Base-by-base conservation (phyloP, 2,113 vertebrate genomes). In the Hiodon tergisus region DNA sequence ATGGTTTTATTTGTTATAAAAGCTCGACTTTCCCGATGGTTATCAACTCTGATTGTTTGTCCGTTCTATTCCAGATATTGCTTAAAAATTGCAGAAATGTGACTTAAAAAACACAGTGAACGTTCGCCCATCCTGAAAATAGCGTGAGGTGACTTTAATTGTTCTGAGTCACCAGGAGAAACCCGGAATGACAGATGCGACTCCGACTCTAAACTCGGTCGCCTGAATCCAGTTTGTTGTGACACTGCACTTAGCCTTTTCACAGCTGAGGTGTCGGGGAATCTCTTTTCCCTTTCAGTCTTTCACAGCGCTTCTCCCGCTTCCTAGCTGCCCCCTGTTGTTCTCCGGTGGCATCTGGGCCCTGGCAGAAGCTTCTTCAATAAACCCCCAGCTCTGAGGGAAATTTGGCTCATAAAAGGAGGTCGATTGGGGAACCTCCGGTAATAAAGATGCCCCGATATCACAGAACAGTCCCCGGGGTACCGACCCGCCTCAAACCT, bases 361-460 rank as follows among this genome's bases (percentile, higher is more conserved):
- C 61, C 31, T 62, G 58, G 66, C 52, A 67, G 51, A 63, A 63
- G 65, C 60, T 61, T 73, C 54, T 70, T 78, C 72, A 78, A 74
- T 78, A 78, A 78, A 74, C 57, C 52, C 31, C 58, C 59, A 57
- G 31, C 57, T 60, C 65, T 74, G n/a, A 66, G 67, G 77, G 72
- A 78, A 78, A 73, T 70, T 74, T 62, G 77, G 77, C 51, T 74
- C 77, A 78, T 78, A 74, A 78, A 75, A 78, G 48, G 57, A 54
- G 51, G 62, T 60, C 63, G 77, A 78, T 77, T 69, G 77, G 76
- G 77, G 72, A 78, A 65, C 77, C 58, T 74, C 46, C 47, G 58
- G 77, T 78, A 78, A 78, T 78, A 78, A 78, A 78, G 73, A 74
- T 48, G 67, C 50, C 67, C 69, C 72, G 69, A 78, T 74, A 78